phyloP scores from a whole-genome alignment of 2,888 invertebrate genomes.

The Apodemia hepburni region DNA sequence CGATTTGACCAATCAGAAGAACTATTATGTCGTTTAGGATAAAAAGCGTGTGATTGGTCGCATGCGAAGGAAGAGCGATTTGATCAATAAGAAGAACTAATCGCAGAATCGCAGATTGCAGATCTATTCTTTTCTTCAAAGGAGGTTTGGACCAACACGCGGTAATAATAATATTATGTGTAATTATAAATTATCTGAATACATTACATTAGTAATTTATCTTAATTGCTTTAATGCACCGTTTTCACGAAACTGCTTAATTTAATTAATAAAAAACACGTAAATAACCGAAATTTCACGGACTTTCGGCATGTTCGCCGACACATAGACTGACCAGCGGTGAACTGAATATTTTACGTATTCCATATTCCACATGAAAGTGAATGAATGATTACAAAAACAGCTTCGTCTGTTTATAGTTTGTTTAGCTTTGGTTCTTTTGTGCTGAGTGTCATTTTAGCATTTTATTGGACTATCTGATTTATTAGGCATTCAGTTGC shows the following conservation, averaged over 20 bases:
- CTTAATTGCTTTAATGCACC: not conserved
- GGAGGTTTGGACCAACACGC: no score
- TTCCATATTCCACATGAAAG: slow-evolving; percentile 1
- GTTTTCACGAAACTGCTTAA: not conserved
- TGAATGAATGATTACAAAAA: slow-evolving; percentile 9
- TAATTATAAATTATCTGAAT: no score
- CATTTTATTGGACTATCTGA: slow-evolving; percentile 5
- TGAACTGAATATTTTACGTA: not conserved
- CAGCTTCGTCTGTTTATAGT: slow-evolving; percentile 6
- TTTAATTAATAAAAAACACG: not conserved
- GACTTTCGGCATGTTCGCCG: slow-evolving; percentile 8
- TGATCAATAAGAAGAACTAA: no score
- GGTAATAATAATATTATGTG: no score
- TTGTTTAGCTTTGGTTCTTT: slow-evolving; percentile 1
- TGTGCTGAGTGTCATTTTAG: slow-evolving; percentile 8
- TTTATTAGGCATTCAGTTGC: slow-evolving; percentile 2
- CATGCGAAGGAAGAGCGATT: no score
- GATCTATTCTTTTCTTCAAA: no score
- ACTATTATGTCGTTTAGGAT: no score
- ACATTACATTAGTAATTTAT: no score
- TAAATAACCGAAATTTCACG: not conserved
- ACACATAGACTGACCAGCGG: not conserved
- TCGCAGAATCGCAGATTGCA: no score
- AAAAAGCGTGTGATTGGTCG: no score
- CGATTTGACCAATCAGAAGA: no score